A percentile compares a stretch with the other conserved stretches of the same genome.
These are phyloP conservation scores for Rhinoptilus africanus DNA, from an alignment of 2,113 vertebrate species.

Conservation along the genomic window DNA sequence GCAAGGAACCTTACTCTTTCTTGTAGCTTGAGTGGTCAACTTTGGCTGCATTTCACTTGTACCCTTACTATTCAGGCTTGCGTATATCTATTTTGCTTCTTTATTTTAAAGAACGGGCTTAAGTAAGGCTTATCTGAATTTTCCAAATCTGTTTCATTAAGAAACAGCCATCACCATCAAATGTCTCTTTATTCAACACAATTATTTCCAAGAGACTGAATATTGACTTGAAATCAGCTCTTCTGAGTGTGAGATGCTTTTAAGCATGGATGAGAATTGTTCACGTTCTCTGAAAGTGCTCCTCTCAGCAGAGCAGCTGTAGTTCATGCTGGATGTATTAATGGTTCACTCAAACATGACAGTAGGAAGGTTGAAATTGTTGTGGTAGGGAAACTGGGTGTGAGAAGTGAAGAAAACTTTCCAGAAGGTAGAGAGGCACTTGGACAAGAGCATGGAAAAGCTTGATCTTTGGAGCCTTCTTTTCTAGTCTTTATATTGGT, in stretches of 20 bases:
- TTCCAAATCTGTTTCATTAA: not conserved
- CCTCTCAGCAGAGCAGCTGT: not conserved
- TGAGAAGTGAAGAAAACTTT: not conserved
- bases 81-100: not conserved
- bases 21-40: not conserved
- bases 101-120: not conserved
- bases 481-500: rapidly evolving
- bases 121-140: not conserved
- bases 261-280: not conserved
- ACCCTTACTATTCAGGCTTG: not conserved
- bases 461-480: not conserved
- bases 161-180: not conserved
- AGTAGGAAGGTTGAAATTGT: not conserved
- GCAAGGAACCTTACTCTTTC: not conserved
- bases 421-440: not conserved
- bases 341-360: not conserved
- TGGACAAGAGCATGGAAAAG: not conserved
- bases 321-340: not conserved
- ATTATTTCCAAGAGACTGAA: not conserved
- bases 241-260: not conserved
- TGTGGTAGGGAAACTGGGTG: not conserved
- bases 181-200: not conserved
- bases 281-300: not conserved
- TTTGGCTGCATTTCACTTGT: not conserved
- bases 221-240: not conserved